phyloP scores from a whole-genome alignment of 1,140 invertebrate species.

The Hirudo medicinalis region DNA sequence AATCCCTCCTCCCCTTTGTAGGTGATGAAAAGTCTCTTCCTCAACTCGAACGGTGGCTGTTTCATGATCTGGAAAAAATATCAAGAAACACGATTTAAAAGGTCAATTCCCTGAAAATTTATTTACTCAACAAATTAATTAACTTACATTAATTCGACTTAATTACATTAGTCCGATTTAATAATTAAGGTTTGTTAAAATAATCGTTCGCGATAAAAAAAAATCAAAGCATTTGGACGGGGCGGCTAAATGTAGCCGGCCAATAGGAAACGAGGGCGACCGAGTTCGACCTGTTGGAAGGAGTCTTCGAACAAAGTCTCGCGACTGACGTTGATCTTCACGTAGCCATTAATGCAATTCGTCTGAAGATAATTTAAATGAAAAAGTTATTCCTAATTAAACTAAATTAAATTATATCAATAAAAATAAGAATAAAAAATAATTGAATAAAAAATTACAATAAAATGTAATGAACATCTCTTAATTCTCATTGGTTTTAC shows the following conservation, averaged over 20 bases:
- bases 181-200: too few relatives aligned
- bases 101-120: too few relatives aligned
- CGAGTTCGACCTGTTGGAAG: slow-evolving; percentile 57
- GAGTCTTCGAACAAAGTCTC: slow-evolving; percentile 97
- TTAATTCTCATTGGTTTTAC: slow-evolving; percentile 23
- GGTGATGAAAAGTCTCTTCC: slow-evolving; percentile 82
- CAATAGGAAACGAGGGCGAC: neutral
- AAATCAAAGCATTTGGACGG: too few relatives aligned
- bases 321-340: slow-evolving; percentile 95
- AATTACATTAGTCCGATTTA: neutral
- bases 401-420: too few relatives aligned
- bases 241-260: neutral
- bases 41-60: slow-evolving; percentile 83
- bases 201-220: too few relatives aligned
- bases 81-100: too few relatives aligned
- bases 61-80: slow-evolving; percentile 87
- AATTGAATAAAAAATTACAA: neutral
- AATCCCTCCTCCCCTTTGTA: slow-evolving; percentile 82
- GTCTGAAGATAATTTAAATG: too few relatives aligned
- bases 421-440: too few relatives aligned
- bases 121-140: too few relatives aligned
- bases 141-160: too few relatives aligned
- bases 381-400: too few relatives aligned
- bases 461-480: too few relatives aligned
- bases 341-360: slow-evolving; percentile 90